Conservation (phyloP, 2,113 vertebrate genomes). For the Seriola aureovittata region DNA sequence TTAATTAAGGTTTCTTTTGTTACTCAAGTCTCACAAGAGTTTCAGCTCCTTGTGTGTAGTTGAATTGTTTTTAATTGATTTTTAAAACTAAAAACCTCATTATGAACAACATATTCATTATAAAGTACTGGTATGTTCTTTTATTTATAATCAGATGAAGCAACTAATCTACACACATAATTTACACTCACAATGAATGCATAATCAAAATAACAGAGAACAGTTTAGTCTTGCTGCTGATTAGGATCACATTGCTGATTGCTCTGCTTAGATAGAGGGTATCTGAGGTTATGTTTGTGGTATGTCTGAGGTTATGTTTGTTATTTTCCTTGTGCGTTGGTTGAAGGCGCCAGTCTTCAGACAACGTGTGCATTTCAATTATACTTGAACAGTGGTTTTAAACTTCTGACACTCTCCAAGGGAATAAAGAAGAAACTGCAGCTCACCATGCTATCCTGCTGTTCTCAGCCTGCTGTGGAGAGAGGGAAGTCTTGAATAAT, state of each 20-base stretch:
- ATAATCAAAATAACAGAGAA: slow-evolving; percentile 46
- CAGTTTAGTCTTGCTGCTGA: slow-evolving; percentile 56
- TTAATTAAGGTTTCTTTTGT: not conserved
- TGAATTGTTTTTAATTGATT: slow-evolving; percentile 25
- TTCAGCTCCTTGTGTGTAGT: not conserved
- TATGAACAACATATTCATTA: slow-evolving; percentile 25
- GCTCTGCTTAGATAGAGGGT: slow-evolving; percentile 13
- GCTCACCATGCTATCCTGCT: slow-evolving; percentile 55
- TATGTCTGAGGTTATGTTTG: slow-evolving; percentile 54
- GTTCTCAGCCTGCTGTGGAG: slow-evolving; percentile 62
- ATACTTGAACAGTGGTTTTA: slow-evolving; percentile 68
- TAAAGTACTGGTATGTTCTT: slow-evolving; percentile 11
- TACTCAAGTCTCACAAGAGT: not conserved
- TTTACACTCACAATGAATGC: slow-evolving; percentile 39
- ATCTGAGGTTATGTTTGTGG: slow-evolving; percentile 46
- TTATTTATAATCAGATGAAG: slow-evolving; percentile 42
- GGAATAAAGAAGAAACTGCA: slow-evolving; percentile 71
- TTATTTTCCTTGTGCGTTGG: slow-evolving; percentile 44
- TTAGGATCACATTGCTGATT: slow-evolving; percentile 61
- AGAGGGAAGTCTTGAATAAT: slow-evolving; percentile 77
- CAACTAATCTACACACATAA: slow-evolving; percentile 21
- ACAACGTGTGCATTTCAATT: slow-evolving; percentile 77
- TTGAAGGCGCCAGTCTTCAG: slow-evolving; percentile 56
- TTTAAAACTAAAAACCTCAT: slow-evolving; percentile 21
- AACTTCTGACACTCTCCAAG: slow-evolving; percentile 78